A percentile compares a stretch with the other conserved stretches of the same genome.
Conservation (phyloP, 2,113 vertebrate genomes). For the Oenanthe oenanthe region DNA sequence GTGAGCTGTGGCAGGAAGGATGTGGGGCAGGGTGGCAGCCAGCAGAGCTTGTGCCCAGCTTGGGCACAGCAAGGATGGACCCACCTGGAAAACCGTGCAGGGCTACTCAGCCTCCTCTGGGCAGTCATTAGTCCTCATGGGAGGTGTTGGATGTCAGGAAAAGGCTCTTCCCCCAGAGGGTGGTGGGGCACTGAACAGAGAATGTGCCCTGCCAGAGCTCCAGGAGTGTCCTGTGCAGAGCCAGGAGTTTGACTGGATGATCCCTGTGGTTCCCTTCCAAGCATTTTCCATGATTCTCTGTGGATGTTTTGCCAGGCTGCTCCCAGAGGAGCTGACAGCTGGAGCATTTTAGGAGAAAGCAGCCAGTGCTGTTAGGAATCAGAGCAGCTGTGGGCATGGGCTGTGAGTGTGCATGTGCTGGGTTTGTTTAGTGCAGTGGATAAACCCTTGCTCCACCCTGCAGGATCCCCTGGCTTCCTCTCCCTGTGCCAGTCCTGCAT, state of each 20-base stretch:
- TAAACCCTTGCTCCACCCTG: not conserved
- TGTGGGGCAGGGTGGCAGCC: not conserved
- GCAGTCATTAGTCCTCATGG: not conserved
- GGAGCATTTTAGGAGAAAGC: not conserved
- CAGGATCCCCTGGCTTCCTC: fast-evolving
- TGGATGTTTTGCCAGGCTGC: not conserved
- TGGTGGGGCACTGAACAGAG: not conserved
- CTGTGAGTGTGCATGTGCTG: not conserved
- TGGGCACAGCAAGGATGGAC: not conserved
- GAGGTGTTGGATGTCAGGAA: not conserved
- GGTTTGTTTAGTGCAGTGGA: not conserved
- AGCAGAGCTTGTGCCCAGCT: not conserved
- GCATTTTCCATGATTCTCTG: not conserved
- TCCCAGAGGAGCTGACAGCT: not conserved
- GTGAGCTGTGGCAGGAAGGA: not conserved
- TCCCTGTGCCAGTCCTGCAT: not conserved
- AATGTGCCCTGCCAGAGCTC: not conserved
- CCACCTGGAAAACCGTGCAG: not conserved
- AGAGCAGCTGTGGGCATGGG: not conserved
- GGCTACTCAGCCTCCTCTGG: not conserved
- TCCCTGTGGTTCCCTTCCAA: not conserved
- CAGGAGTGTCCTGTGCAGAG: not conserved
- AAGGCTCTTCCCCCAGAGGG: not conserved
- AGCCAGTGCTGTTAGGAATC: not conserved
- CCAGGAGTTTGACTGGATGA: not conserved